Evolutionary conservation across 92 coral and sea anemone species (phyloP).

Genomic region (Plumapathes pennacea): DNA sequence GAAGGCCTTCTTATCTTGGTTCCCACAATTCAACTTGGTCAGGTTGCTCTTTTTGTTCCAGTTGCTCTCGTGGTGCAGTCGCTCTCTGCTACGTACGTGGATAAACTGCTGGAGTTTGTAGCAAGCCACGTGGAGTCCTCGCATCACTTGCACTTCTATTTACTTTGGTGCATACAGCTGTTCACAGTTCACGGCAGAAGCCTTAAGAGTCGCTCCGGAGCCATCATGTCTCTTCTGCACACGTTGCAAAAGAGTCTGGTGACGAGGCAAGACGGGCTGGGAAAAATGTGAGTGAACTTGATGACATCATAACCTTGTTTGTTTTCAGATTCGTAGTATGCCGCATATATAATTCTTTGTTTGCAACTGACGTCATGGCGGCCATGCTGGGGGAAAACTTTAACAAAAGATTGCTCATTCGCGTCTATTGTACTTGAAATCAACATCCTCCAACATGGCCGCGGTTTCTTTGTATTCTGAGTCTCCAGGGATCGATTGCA

Average conservation of each 20-base stretch:
- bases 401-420: too few relatives aligned
- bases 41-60: constrained; percentile 9
- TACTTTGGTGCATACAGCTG: constrained; percentile 84
- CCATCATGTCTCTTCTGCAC: constrained; percentile 68
- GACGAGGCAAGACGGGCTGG: constrained; percentile 80
- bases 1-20: not conserved
- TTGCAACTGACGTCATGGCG: too few relatives aligned
- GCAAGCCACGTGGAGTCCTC: constrained; percentile 84
- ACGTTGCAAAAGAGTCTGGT: constrained; percentile 83
- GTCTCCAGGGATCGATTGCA: too few relatives aligned
- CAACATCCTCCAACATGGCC: too few relatives aligned
- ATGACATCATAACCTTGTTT: not conserved
- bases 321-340: too few relatives aligned
- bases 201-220: constrained; percentile 70
- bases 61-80: constrained; percentile 82
- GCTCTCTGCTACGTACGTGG: constrained; percentile 70
- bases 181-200: constrained; percentile 81
- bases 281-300: constrained; percentile 70
- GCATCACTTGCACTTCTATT: constrained; percentile 79
- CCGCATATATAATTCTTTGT: too few relatives aligned
- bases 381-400: too few relatives aligned
- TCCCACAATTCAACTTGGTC: not conserved
- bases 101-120: constrained; percentile 80
- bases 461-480: too few relatives aligned
- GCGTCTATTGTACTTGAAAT: too few relatives aligned